Conservation (phyloP, 2,113 vertebrate genomes). For the Gymnobelideus leadbeateri region DNA sequence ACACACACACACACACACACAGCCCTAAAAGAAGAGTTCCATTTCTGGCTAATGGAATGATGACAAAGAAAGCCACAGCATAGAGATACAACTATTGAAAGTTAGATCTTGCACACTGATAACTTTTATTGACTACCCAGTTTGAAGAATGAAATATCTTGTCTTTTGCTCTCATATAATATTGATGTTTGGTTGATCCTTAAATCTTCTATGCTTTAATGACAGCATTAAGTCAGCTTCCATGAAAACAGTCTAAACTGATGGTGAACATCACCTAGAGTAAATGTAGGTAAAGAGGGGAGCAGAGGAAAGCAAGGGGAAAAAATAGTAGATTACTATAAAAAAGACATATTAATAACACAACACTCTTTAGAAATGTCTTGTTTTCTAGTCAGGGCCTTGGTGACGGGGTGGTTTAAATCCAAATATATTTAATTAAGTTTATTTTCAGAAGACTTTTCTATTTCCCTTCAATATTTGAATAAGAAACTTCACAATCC, state of each 20-base stretch:
- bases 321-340: not conserved
- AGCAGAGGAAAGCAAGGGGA: not conserved
- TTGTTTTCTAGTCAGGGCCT: not conserved
- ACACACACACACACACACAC: too few species aligned
- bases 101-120: not conserved
- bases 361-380: not conserved
- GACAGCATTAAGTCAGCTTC: conserved; percentile 33
- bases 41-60: not conserved
- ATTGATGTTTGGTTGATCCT: conserved; percentile 4
- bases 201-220: not conserved
- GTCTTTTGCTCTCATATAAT: not conserved
- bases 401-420: not conserved
- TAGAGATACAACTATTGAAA: not conserved
- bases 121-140: not conserved
- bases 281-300: not conserved
- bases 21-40: not conserved
- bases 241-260: not conserved
- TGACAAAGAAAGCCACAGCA: not conserved
- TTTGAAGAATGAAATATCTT: not conserved
- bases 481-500: conserved; percentile 72
- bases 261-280: not conserved
- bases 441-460: conserved; percentile 59
- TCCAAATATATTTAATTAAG: conserved; percentile 24
- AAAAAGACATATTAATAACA: not conserved
- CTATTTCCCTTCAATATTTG: conserved; percentile 59